These are phyloP conservation scores for Drosophila cognata DNA, from an alignment of 2,888 invertebrate genomes.

Conservation along the genomic window DNA sequence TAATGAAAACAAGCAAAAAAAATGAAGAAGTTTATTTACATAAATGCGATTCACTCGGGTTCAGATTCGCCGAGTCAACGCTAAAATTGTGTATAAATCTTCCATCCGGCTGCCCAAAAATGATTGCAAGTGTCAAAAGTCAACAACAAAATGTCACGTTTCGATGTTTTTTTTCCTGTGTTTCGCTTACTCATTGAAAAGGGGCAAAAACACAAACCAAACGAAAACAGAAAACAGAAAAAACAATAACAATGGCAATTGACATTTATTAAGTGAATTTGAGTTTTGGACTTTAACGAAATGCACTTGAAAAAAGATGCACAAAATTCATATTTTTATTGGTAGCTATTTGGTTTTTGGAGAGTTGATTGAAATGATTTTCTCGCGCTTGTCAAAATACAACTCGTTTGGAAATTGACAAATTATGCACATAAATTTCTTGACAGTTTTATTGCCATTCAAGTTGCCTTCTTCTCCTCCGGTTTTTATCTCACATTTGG, in stretches of 20 bases:
- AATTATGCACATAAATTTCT: conserved; percentile 68
- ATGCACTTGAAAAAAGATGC: conserved; percentile 61
- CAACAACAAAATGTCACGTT: conserved; percentile 78
- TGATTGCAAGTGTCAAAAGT: conserved; percentile 78
- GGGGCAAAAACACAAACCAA: background rate
- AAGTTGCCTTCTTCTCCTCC: conserved; percentile 26
- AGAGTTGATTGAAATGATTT: conserved; percentile 66
- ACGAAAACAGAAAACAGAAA: background rate
- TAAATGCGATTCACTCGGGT: conserved; percentile 43
- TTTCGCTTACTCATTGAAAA: conserved; percentile 35
- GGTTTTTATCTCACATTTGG: background rate
- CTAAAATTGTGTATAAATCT: conserved; percentile 63
- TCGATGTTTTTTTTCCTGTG: conserved; percentile 58
- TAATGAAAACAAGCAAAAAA: conserved; percentile 21
- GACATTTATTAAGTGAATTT: conserved; percentile 72
- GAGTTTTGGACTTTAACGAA: conserved; percentile 27
- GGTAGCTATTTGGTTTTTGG: conserved; percentile 3
- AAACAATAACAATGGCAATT: conserved; percentile 47
- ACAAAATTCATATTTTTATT: conserved; percentile 26
- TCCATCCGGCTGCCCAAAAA: conserved; percentile 59
- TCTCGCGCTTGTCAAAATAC: conserved; percentile 70
- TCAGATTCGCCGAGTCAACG: conserved; percentile 51
- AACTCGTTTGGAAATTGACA: conserved; percentile 61
- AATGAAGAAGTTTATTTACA: conserved; percentile 50
- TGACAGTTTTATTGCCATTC: conserved; percentile 64